A percentile compares a stretch with the other conserved stretches of the same genome.
These are phyloP conservation scores for Harlomillsia oculata DNA, from an alignment of 1,140 invertebrate species.

Conservation along the genomic window DNA sequence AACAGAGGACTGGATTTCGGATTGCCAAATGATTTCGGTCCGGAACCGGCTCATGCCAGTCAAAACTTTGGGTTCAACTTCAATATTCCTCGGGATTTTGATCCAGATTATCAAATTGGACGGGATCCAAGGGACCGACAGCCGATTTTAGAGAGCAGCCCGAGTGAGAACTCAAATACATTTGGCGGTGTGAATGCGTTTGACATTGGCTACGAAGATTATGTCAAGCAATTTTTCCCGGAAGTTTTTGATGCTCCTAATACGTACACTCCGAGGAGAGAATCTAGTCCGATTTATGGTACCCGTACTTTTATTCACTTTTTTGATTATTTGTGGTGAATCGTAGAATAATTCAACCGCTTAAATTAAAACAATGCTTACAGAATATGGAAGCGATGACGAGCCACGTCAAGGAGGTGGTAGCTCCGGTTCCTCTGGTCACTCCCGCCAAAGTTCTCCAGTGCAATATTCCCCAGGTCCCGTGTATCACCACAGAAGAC, in stretches of 20 bases:
- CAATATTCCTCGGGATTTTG: conserved; percentile 29
- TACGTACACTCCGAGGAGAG: not conserved
- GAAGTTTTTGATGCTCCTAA: conserved; percentile 16
- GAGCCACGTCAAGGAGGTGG: not conserved
- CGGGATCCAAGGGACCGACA: conserved; percentile 14
- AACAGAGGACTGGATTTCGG: conserved; percentile 24
- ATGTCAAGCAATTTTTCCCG: conserved; percentile 31
- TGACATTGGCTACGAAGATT: conserved; percentile 31
- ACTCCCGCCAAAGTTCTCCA: no score
- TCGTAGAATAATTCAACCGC: not conserved
- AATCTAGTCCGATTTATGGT: not conserved
- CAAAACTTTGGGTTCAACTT: conserved; percentile 26
- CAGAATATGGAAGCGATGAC: not conserved
- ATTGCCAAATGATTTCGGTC: conserved; percentile 22
- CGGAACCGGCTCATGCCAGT: not conserved
- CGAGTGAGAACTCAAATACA: conserved; percentile 2
- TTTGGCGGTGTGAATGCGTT: conserved; percentile 8
- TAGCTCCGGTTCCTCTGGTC: not conserved
- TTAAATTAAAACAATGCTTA: not conserved
- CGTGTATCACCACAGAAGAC: not conserved
- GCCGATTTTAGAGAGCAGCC: conserved; percentile 6
- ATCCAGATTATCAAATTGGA: conserved; percentile 20
- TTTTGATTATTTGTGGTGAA: not conserved
- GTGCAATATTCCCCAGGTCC: no score
- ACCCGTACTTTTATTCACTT: not conserved